Evolutionary conservation across 2,113 vertebrate genomes (phyloP), one percentile per base, ranked within the genome.

Genomic region (Gracilinanus agilis): DNA sequence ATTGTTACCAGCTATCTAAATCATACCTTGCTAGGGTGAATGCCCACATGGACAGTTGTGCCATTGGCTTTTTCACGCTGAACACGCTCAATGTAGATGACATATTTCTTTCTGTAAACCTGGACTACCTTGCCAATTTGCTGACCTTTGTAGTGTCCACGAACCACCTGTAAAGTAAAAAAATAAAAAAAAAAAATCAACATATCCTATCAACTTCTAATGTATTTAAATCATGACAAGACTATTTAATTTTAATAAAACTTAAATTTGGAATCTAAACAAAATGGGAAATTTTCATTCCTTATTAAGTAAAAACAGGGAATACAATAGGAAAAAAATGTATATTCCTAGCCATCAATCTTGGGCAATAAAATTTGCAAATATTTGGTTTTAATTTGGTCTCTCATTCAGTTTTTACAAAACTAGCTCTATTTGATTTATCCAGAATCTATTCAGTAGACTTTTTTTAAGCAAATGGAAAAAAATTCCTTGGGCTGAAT

Each of bases 81-180:
- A 53, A 99, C 99, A 1, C 99, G 99, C 96, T 99, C 99, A 12
- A 99, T 99, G 98, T 99, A 99, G 98, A 99, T 99, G 91, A 99
- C 99, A 0, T 99, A 99, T 16, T 99, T 99, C 97, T 99, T 99
- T 95, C 99, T 99, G 98, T 99, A 99, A 93, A 99, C 99, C 98
- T 99, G 99, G 83, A 99, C 99, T 16, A 99, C 99, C 98, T 99
- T 99, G 96, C 99, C 99, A 0, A 99, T 99, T 96, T 99, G 99
- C 98, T 99, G 99, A 93, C 99, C 99, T 98, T 99, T 99, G 98
- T 99, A 99, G 97, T 99, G 99, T 95, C 99, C 99, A 83, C 99
- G 98, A 54, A 99, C 99, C 94, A 99, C 99, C 99, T 99, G 96
- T 9, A 56, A 56, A 56, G 5, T 49, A 49, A 49, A 75, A 34